phyloP scores from a whole-genome alignment of 1,140 invertebrate species.

The Halictus rubicundus region DNA sequence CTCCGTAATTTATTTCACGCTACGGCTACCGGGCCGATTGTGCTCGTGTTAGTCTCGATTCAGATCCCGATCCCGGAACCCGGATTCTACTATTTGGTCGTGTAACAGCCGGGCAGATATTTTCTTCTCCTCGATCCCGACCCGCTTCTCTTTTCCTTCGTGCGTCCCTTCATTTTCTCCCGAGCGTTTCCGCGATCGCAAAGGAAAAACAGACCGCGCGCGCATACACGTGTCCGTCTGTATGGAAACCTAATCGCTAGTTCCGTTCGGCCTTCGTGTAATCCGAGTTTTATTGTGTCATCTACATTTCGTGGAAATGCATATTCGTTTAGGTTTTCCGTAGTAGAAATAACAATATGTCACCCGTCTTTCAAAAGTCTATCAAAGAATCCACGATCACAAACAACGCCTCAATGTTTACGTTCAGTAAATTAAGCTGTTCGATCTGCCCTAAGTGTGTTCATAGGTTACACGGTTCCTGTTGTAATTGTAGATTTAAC shows the following conservation, averaged over 20 bases:
- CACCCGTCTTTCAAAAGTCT: too few relatives aligned
- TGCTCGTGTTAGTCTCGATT: conserved; percentile 16
- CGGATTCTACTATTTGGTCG: conserved; percentile 16
- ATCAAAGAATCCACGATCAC: too few relatives aligned
- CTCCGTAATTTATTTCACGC: conserved; percentile 30
- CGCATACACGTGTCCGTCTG: not conserved
- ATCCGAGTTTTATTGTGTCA: conserved; percentile 49
- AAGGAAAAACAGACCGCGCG: conserved; percentile 47
- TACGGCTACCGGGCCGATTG: not conserved
- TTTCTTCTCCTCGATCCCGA: conserved; percentile 5
- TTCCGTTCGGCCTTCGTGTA: conserved; percentile 18
- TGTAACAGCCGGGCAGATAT: not conserved
- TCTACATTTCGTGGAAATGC: conserved; percentile 32
- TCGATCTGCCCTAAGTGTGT: too few relatives aligned
- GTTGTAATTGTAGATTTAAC: too few relatives aligned
- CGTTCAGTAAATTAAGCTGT: too few relatives aligned
- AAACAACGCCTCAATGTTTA: too few relatives aligned
- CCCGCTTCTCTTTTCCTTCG: not conserved
- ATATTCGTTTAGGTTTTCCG: too few relatives aligned
- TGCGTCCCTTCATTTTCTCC: conserved; percentile 31
- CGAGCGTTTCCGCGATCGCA: conserved; percentile 26
- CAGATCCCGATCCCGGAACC: conserved; percentile 8
- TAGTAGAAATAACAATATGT: too few relatives aligned
- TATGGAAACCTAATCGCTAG: not conserved
- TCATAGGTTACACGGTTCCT: too few relatives aligned